Evolutionary conservation across 2,113 vertebrate genomes (phyloP).

Genomic region (Ahaetulla prasina): DNA sequence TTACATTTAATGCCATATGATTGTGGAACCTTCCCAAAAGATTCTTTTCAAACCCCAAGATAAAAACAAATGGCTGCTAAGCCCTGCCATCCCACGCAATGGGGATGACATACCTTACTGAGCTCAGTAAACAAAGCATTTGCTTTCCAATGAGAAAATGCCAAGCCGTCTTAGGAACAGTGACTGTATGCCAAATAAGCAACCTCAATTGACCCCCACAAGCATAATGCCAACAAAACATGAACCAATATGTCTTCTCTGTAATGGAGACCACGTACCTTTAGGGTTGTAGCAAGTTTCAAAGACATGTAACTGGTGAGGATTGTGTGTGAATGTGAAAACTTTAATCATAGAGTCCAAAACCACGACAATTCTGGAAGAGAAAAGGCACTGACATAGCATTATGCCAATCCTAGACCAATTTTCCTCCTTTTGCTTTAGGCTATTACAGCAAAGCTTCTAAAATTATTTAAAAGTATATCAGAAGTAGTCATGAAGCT

Average conservation of each 20-base stretch:
- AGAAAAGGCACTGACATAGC: background rate
- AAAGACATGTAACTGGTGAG: slow-evolving; percentile 96
- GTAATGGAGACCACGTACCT: slow-evolving; percentile 66
- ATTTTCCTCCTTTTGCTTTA: background rate
- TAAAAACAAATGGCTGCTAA: background rate
- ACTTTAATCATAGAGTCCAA: slow-evolving; percentile 99
- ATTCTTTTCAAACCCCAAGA: background rate
- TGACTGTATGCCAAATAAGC: background rate
- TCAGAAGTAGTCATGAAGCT: background rate
- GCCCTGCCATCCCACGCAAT: background rate
- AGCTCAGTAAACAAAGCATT: background rate
- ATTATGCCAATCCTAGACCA: fast-evolving
- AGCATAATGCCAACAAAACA: background rate
- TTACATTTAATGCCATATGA: background rate
- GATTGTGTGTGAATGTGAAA: slow-evolving; percentile 98
- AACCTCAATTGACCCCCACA: background rate
- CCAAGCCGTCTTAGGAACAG: background rate
- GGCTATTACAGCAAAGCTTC: background rate
- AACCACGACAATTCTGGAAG: slow-evolving; percentile 92
- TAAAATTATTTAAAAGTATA: slow-evolving; percentile 17
- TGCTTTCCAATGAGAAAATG: background rate
- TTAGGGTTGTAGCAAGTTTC: slow-evolving; percentile 99
- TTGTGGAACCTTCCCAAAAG: background rate
- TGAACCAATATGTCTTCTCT: background rate
- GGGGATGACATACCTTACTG: background rate